Conservation (phyloP, 2,113 vertebrate species). For the Perca fluviatilis region DNA sequence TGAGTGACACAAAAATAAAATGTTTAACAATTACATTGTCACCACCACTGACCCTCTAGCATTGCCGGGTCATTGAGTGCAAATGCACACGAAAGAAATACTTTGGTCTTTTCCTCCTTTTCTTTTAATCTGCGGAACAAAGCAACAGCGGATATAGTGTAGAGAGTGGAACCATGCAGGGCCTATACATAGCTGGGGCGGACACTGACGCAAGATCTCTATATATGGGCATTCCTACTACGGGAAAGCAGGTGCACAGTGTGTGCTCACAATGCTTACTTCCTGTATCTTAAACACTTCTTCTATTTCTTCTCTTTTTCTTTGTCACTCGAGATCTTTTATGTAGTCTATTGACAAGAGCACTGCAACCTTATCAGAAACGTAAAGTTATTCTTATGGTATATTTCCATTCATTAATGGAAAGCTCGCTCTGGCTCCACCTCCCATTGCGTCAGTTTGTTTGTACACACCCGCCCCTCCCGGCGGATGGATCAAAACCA, state of each 20-base stretch:
- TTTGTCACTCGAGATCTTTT: too few species aligned
- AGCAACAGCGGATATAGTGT: slow-evolving; percentile 30
- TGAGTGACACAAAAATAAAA: not conserved
- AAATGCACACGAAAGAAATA: slow-evolving; percentile 30
- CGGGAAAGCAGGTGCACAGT: not conserved
- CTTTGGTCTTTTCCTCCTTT: slow-evolving; percentile 8
- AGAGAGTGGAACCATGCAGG: not conserved
- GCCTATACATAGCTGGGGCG: slow-evolving; percentile 1
- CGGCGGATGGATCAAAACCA: slow-evolving; percentile 9
- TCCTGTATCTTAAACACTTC: not conserved
- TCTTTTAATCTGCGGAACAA: slow-evolving; percentile 51
- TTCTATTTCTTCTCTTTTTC: not conserved
- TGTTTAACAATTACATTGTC: not conserved
- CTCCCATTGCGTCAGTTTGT: not conserved
- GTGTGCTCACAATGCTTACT: not conserved
- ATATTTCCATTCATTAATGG: slow-evolving; percentile 39
- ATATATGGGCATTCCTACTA: slow-evolving; percentile 56
- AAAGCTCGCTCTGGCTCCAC: slow-evolving; percentile 9
- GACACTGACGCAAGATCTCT: not conserved
- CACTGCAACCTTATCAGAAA: not conserved
- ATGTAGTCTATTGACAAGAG: too few species aligned
- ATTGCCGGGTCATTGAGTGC: slow-evolving; percentile 24
- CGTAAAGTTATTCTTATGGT: not conserved
- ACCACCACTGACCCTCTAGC: not conserved
- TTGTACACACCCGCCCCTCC: slow-evolving; percentile 34